Percentiles rank a stretch among this genome's conserved stretches.
phyloP scores from a whole-genome alignment of 2,797 vertebrate genomes.

The Poeciliopsis paucimaculata region DNA sequence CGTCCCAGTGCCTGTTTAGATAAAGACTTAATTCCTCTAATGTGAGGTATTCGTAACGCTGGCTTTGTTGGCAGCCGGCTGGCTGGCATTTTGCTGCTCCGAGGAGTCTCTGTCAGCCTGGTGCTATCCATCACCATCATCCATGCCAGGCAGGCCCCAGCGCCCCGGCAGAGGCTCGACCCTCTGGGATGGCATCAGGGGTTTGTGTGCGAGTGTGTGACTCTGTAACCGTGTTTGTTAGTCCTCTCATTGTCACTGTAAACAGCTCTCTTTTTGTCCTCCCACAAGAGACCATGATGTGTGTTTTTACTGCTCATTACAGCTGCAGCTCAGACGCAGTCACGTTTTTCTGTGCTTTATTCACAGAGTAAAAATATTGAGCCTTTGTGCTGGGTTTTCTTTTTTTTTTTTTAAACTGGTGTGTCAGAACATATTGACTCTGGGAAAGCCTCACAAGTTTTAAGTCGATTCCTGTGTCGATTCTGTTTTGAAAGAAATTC shows the following conservation, averaged over 20 bases:
- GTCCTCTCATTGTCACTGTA: conserved; percentile 56
- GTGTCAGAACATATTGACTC: neutral
- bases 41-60: conserved; percentile 73
- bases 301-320: conserved; percentile 53
- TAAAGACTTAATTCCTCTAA: conserved; percentile 76
- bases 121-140: conserved; percentile 52
- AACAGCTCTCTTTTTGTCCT: conserved; percentile 55
- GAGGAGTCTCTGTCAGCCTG: conserved; percentile 47
- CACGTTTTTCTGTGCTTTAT: conserved; percentile 12
- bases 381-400: neutral
- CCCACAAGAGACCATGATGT: conserved; percentile 44
- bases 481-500: neutral
- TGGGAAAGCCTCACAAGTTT: neutral
- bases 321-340: conserved; percentile 26
- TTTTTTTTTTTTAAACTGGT: no score
- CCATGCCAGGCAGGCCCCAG: conserved; percentile 51
- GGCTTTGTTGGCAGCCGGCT: conserved; percentile 66
- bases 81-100: conserved; percentile 47
- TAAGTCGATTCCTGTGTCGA: neutral
- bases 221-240: conserved; percentile 30
- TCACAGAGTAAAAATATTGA: neutral
- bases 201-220: conserved; percentile 7
- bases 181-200: conserved; percentile 23
- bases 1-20: conserved; percentile 40
- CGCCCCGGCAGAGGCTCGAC: conserved; percentile 33